phyloP scores from a whole-genome alignment of 2,888 invertebrate species.

The Stenolophus ochropezus region DNA sequence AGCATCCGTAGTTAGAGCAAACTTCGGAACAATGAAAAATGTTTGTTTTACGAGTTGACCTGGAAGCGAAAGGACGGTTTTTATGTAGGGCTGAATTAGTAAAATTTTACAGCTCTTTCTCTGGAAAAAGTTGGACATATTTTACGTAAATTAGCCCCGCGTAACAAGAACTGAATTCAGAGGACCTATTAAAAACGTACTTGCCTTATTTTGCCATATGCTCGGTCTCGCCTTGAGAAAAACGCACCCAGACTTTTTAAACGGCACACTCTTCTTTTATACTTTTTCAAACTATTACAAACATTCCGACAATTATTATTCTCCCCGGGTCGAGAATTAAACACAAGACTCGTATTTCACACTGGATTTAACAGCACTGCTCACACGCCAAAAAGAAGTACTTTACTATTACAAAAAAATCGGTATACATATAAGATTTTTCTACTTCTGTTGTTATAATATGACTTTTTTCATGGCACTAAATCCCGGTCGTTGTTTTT shows the following conservation, averaged over 20 bases:
- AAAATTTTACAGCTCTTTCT: conserved; percentile 55
- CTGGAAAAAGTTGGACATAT: conserved; percentile 56
- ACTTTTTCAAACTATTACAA: conserved; percentile 43
- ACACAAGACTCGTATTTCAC: neutral
- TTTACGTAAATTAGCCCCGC: conserved; percentile 55
- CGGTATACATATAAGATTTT: no score
- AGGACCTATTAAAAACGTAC: conserved; percentile 51
- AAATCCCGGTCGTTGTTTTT: no score
- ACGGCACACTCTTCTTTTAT: conserved; percentile 27
- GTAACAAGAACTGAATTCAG: conserved; percentile 42
- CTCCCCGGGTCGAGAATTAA: neutral
- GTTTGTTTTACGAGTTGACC: conserved; percentile 58
- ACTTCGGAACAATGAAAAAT: conserved; percentile 56
- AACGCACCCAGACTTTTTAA: conserved; percentile 24
- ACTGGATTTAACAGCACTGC: neutral
- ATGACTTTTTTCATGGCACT: no score
- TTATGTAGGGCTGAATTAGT: conserved; percentile 53
- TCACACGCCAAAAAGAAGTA: neutral
- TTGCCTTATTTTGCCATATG: conserved; percentile 44
- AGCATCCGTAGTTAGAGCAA: conserved; percentile 23
- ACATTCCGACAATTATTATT: conserved; percentile 37
- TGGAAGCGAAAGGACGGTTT: conserved; percentile 42
- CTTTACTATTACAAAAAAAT: no score
- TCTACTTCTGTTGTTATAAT: no score
- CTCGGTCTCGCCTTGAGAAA: neutral